Conservation (phyloP, 2,888 invertebrate species). For the Agelastica alni region DNA sequence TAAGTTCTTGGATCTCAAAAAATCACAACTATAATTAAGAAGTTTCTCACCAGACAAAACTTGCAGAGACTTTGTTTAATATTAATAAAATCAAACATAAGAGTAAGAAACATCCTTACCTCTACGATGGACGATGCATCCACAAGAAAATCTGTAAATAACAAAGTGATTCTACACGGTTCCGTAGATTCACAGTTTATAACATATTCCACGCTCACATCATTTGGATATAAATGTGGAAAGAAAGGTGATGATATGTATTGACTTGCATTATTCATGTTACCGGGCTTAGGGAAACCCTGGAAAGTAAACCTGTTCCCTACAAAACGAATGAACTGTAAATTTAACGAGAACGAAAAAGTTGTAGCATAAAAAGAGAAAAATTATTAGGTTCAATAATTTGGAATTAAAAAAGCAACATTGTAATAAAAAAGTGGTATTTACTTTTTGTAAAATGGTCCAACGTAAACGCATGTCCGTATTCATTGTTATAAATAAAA, state of each 20-base stretch:
- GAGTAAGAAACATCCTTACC: too few relatives aligned
- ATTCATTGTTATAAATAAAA: slow-evolving; percentile 63
- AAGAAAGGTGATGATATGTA: slow-evolving; percentile 70
- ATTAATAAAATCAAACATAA: too few relatives aligned
- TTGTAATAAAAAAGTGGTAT: slow-evolving; percentile 39
- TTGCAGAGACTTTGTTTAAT: too few relatives aligned
- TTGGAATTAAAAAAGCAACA: too few relatives aligned
- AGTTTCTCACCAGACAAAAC: too few relatives aligned
- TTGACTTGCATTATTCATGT: slow-evolving; percentile 57
- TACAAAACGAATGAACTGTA: slow-evolving; percentile 50
- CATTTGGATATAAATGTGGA: slow-evolving; percentile 68
- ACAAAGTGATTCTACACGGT: slow-evolving; percentile 64
- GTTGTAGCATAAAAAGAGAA: not conserved
- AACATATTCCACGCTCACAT: slow-evolving; percentile 68
- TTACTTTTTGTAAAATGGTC: slow-evolving; percentile 69
- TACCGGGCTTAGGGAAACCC: slow-evolving; percentile 55
- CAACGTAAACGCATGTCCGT: slow-evolving; percentile 66
- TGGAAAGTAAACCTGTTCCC: slow-evolving; percentile 63
- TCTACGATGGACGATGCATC: slow-evolving; percentile 69
- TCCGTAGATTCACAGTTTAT: slow-evolving; percentile 61
- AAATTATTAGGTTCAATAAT: too few relatives aligned
- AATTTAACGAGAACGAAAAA: too few relatives aligned
- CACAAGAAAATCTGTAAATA: slow-evolving; percentile 72
- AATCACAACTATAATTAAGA: too few relatives aligned
- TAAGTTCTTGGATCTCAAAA: too few relatives aligned